Conservation (phyloP, 2,113 vertebrate species). For the Pagrus major region DNA sequence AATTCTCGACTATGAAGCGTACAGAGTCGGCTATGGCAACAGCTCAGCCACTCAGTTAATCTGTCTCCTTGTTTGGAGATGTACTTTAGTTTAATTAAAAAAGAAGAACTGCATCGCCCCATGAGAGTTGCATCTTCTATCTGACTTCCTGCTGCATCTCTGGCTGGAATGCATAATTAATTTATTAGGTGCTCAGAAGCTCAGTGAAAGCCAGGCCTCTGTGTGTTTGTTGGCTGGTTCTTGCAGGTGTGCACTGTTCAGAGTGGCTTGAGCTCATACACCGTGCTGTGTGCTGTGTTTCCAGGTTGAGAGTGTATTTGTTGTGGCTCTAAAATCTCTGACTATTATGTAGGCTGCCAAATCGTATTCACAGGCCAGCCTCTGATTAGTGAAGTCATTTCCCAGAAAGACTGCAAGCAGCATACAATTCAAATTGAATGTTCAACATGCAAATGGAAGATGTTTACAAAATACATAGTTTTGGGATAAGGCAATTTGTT, state of each 20-base stretch:
- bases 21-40: not conserved
- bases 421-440: not conserved
- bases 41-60: conserved; percentile 8
- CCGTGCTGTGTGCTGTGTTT: not conserved
- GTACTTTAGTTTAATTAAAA: conserved; percentile 19
- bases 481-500: not conserved
- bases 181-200: not conserved
- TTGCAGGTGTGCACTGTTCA: conserved; percentile 1
- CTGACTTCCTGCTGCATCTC: conserved; percentile 1
- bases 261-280: not conserved
- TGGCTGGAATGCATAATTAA: conserved; percentile 1
- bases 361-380: not conserved
- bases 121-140: not conserved
- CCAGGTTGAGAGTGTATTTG: not conserved
- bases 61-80: not conserved
- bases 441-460: not conserved
- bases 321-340: not conserved
- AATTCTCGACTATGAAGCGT: not conserved
- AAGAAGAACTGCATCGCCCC: not conserved
- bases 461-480: not conserved
- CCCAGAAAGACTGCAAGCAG: not conserved
- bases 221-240: conserved; percentile 1
- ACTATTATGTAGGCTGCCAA: not conserved
- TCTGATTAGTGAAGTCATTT: not conserved
- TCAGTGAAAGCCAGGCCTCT: not conserved